phyloP scores from a whole-genome alignment of 2,888 invertebrate species.

The Strigamia transsilvanica region DNA sequence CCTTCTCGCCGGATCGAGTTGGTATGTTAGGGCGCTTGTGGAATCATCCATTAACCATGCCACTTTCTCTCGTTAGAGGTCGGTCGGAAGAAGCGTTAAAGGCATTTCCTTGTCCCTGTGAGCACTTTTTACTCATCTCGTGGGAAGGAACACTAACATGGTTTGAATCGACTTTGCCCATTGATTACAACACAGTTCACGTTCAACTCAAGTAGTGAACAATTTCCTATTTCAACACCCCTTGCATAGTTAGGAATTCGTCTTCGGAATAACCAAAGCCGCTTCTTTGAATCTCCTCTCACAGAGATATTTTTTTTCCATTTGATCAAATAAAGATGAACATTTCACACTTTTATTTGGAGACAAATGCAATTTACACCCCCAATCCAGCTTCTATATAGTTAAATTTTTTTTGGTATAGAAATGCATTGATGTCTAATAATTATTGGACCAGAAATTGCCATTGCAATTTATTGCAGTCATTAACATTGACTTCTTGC shows the following conservation, averaged over 20 bases:
- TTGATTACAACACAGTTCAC: slow-evolving; percentile 33
- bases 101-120: slow-evolving; percentile 40
- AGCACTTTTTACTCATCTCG: slow-evolving; percentile 46
- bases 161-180: slow-evolving; percentile 41
- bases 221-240: slow-evolving; percentile 45
- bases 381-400: no score
- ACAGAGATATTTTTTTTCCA: not conserved
- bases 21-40: not conserved
- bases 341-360: not conserved
- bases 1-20: not conserved
- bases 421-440: no score
- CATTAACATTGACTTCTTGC: no score
- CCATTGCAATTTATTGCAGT: no score
- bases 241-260: slow-evolving; percentile 32
- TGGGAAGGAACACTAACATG: slow-evolving; percentile 16
- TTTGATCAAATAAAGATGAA: slow-evolving; percentile 28
- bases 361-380: not conserved
- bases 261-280: slow-evolving; percentile 35
- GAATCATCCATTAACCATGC: slow-evolving; percentile 45
- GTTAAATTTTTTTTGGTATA: no score
- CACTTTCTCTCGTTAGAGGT: slow-evolving; percentile 39
- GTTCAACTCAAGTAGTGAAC: slow-evolving; percentile 45
- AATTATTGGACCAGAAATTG: no score
- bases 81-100: slow-evolving; percentile 27
- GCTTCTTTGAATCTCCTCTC: not conserved